Evolutionary conservation across 1,140 invertebrate genomes (phyloP).

Genomic region (Capitella teleta): DNA sequence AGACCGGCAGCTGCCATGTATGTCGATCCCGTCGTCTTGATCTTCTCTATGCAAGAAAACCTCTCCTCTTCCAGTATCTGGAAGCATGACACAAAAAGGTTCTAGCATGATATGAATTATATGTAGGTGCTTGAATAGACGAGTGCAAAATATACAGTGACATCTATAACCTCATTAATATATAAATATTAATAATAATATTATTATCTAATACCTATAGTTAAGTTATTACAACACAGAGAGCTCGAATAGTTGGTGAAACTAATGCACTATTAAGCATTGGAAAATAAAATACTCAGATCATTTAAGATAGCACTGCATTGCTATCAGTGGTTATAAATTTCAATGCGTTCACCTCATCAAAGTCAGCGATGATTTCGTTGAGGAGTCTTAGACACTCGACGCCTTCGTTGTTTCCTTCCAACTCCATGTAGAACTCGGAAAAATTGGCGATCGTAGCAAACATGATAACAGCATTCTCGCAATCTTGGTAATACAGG

Average conservation of each 20-base stretch:
- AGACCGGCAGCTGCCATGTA: constrained; percentile 94
- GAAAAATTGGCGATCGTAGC: constrained; percentile 94
- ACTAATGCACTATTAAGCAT: too few species aligned
- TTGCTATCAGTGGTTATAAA: background rate
- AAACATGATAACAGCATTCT: constrained; percentile 82
- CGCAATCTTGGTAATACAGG: constrained; percentile 86
- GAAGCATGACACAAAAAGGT: background rate
- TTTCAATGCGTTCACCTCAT: constrained; percentile 43
- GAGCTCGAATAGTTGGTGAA: too few species aligned
- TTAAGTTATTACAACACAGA: too few species aligned
- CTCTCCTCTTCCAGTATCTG: constrained; percentile 32
- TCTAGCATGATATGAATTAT: background rate
- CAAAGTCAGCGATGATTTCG: constrained; percentile 97
- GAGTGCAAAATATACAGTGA: too few species aligned
- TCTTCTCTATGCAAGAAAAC: constrained; percentile 85
- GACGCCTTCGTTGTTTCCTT: constrained; percentile 80
- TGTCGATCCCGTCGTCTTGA: constrained; percentile 89
- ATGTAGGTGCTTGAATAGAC: too few species aligned
- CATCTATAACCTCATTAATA: too few species aligned
- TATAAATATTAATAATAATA: background rate
- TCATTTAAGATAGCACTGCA: background rate
- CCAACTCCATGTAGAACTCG: constrained; percentile 74
- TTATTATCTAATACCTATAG: background rate
- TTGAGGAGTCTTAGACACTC: constrained; percentile 87
- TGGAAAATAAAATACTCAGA: too few species aligned